Evolutionary conservation across 1,140 invertebrate species (phyloP), one percentile per base, ranked within the genome.

Genomic region (Melitaea cinxia): DNA sequence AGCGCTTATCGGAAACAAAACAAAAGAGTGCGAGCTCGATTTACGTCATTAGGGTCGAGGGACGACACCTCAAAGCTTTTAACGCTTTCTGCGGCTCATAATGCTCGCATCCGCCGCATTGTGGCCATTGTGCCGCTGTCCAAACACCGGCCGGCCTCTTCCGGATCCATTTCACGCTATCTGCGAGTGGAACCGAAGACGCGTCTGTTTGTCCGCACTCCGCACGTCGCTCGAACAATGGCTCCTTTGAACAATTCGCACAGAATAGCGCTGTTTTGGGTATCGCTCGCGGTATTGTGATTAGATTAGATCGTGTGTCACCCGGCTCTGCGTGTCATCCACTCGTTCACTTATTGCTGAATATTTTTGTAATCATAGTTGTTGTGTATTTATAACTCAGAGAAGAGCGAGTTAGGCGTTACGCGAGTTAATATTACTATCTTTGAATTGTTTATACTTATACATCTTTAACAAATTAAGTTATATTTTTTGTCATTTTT

Each of bases 11-110:
- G 76, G 78, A 80, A 77, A 78, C 77, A 75, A 84, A 81, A 84
- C 76, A 80, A 85, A 83, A 78, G 80, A 80, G 76, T 78, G 75
- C 73, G 72, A 57, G 72, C 75, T 88, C 82, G 78, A 71, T 74
- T 83, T 84, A 84, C 82, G 75, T 83, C 83, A 85, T 88, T 88
- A 88, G 75, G 74, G 67, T 57, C 47, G 62, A 55, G 37, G 60
- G 35, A 63, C 42, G 68, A 67, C 73, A 72, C 71, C 72, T 73
- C 69, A 69, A 72, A 74, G 76, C 69, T 71, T 72, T 76, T 68
- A 73, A 66, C 58, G 67, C 68, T 65, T 62, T 65, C 64, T 45
- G 39, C 7, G 39, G 39, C 39, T 47, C 42, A 65, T 54, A 63
- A 69, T 68, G 70, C 62, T 68, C 73, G 61, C 62, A 66, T 75